Evolutionary conservation across 2,888 invertebrate genomes (phyloP).

Genomic region (Disparrhopalites patrizii): DNA sequence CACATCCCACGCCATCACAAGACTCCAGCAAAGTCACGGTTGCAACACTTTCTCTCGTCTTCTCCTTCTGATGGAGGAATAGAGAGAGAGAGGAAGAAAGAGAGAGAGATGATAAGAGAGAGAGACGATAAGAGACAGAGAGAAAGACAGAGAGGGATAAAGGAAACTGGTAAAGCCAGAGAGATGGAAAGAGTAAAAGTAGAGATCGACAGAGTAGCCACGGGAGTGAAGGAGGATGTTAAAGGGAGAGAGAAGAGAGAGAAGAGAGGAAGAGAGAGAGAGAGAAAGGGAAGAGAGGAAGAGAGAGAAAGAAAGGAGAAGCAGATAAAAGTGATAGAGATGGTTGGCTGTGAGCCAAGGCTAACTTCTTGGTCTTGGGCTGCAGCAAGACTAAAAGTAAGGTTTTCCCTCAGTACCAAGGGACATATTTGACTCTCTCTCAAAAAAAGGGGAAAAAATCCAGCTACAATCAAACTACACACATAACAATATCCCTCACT

Average conservation of each 20-base stretch:
- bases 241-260: background rate
- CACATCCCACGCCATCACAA: background rate
- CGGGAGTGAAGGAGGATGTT: background rate
- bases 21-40: background rate
- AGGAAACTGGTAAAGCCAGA: background rate
- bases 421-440: background rate
- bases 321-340: background rate
- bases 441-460: background rate
- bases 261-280: background rate
- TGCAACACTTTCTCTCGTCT: background rate
- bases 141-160: background rate
- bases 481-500: background rate
- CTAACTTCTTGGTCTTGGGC: slow-evolving; percentile 5
- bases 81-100: background rate
- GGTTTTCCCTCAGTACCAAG: background rate
- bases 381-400: no score
- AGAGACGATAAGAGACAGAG: background rate
- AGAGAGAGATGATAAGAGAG: background rate
- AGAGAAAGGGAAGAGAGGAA: background rate
- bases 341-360: slow-evolving; percentile 12
- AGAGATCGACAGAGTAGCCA: no score
- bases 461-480: background rate
- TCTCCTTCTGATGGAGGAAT: background rate
- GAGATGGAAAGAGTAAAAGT: background rate
- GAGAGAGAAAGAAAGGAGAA: background rate